Conservation (phyloP, 2,797 vertebrate genomes). For the Semotilus atromaculatus region DNA sequence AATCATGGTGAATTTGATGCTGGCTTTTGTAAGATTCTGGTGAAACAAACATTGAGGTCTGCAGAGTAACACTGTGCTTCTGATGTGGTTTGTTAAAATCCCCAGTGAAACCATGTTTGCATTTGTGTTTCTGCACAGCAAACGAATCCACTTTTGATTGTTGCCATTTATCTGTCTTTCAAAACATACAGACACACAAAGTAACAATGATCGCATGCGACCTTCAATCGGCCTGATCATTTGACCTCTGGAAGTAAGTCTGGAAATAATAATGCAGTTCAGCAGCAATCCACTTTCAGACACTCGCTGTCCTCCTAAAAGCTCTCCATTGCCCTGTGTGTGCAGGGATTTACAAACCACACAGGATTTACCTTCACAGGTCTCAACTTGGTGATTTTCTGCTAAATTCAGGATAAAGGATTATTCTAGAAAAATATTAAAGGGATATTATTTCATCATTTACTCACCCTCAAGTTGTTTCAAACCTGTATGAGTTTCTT, state of each 20-base stretch:
- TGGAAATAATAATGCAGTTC: constrained; percentile 23
- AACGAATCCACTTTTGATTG: constrained; percentile 35
- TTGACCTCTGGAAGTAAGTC: constrained; percentile 23
- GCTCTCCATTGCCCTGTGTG: not conserved
- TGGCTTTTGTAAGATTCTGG: constrained; percentile 27
- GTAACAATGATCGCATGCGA: not conserved
- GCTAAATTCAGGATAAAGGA: not conserved
- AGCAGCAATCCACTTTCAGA: constrained; percentile 6
- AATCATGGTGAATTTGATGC: constrained; percentile 18
- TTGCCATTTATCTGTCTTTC: constrained; percentile 13
- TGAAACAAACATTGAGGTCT: not conserved
- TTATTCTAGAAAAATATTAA: not conserved
- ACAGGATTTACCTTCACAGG: not conserved
- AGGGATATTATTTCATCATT: too few relatives aligned
- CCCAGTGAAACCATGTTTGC: constrained; percentile 20
- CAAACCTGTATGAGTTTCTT: too few relatives aligned
- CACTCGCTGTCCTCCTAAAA: not conserved
- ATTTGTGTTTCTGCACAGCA: constrained; percentile 2
- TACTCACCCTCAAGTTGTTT: too few relatives aligned
- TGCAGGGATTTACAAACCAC: not conserved
- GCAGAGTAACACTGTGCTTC: constrained; percentile 21
- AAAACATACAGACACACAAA: constrained; percentile 17
- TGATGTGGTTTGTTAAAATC: constrained; percentile 42
- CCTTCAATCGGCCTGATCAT: not conserved
- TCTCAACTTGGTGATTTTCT: not conserved